These are phyloP conservation scores for Phataginus tetradactyla DNA, from an alignment of 2,797 vertebrate species.

Conservation along the genomic window DNA sequence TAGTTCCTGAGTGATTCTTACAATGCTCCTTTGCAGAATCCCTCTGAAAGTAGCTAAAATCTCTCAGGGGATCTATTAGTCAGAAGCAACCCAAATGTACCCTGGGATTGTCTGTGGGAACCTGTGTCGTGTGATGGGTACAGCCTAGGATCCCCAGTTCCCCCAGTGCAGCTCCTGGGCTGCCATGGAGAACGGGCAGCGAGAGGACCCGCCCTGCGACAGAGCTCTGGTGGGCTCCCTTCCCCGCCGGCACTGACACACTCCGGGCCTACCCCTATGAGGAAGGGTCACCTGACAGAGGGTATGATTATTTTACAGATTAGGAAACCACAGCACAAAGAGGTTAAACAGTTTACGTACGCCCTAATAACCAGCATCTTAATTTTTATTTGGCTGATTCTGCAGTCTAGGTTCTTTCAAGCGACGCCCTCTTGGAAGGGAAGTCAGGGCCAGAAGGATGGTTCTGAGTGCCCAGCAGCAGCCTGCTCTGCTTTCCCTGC, in stretches of 20 bases:
- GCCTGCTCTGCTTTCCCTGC: not conserved
- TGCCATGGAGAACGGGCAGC: not conserved
- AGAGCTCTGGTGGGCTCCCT: too few relatives aligned
- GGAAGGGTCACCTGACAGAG: not conserved
- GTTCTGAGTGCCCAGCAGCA: fast-evolving
- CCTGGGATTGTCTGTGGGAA: not conserved
- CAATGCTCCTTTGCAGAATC: not conserved
- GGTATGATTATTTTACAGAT: not conserved
- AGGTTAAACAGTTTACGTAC: too few relatives aligned
- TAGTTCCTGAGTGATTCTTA: not conserved
- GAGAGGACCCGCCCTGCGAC: not conserved
- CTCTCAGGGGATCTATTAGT: not conserved
- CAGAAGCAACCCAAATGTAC: fast-evolving
- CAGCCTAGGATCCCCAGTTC: not conserved
- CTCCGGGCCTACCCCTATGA: too few relatives aligned
- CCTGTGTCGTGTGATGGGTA: fast-evolving
- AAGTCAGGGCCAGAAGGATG: too few relatives aligned
- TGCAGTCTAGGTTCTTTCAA: not conserved
- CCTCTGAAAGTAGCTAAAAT: not conserved
- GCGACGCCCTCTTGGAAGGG: fast-evolving
- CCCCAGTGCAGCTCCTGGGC: not conserved
- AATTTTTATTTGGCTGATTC: not conserved
- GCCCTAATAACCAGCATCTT: too few relatives aligned
- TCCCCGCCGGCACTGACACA: too few relatives aligned
- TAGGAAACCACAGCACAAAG: not conserved